These are phyloP conservation scores for Frankliniella intonsa DNA, from an alignment of 2,888 invertebrate genomes.

Conservation along the genomic window DNA sequence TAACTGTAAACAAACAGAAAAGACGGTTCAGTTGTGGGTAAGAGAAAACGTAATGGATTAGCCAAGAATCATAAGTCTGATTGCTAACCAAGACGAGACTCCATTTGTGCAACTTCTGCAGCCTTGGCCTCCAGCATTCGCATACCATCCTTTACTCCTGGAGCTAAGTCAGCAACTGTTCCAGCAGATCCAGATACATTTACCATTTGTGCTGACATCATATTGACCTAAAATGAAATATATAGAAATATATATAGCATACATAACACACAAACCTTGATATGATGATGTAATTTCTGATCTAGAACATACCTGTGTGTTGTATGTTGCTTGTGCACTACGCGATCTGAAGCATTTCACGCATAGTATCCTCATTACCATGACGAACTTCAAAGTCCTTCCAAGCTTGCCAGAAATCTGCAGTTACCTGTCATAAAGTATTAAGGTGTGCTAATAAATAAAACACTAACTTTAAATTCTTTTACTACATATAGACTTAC, in stretches of 20 bases:
- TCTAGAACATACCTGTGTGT: constrained; percentile 68
- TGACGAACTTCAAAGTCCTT: constrained; percentile 98
- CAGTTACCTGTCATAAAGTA: constrained; percentile 55
- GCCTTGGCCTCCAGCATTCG: constrained; percentile 80
- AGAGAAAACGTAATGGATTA: background rate
- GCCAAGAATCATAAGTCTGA: background rate
- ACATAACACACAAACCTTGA: background rate
- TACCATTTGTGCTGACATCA: constrained; percentile 98
- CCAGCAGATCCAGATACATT: constrained; percentile 66
- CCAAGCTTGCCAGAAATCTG: constrained; percentile 98
- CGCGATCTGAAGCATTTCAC: constrained; percentile 96
- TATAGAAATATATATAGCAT: background rate
- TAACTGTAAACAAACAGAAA: constrained; percentile 33
- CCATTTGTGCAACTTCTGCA: constrained; percentile 56
- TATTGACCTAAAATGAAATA: constrained; percentile 60
- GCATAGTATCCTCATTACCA: constrained; percentile 98
- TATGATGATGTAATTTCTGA: background rate
- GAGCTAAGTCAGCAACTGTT: constrained; percentile 66
- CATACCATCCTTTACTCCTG: constrained; percentile 81
- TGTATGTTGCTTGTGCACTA: constrained; percentile 95
- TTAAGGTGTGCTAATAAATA: constrained; percentile 28
- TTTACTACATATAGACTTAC: constrained; percentile 50
- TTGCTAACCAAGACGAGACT: background rate
- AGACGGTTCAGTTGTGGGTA: background rate
- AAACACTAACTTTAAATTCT: background rate